A percentile compares a stretch with the other conserved stretches of the same genome.
phyloP scores from a whole-genome alignment of 2,888 invertebrate genomes.

The Lagria hirta region DNA sequence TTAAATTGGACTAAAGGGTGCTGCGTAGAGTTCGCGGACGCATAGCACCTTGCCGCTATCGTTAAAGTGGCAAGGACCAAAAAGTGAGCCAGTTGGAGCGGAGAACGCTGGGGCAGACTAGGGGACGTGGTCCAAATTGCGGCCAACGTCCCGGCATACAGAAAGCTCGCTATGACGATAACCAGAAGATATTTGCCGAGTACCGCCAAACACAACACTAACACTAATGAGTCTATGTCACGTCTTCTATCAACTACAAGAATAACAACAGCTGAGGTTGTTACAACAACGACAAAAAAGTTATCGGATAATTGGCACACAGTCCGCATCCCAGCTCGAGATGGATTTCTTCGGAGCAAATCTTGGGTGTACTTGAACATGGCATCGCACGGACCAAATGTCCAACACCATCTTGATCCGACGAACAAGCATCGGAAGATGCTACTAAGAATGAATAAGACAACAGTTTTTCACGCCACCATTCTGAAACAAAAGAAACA shows the following conservation, averaged over 20 bases:
- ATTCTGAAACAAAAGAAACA: constrained; percentile 23
- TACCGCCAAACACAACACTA: no score
- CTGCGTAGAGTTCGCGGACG: constrained; percentile 47
- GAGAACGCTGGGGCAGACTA: constrained; percentile 39
- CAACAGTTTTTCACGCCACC: no score
- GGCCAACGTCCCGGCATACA: constrained; percentile 50
- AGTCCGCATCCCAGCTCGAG: constrained; percentile 46
- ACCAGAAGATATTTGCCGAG: constrained; percentile 29
- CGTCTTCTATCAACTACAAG: no score
- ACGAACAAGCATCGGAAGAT: no score
- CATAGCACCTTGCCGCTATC: constrained; percentile 64
- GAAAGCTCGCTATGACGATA: constrained; percentile 42
- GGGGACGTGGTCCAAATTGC: constrained; percentile 49
- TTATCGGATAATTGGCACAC: constrained; percentile 46
- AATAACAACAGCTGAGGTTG: no score
- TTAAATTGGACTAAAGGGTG: constrained; percentile 36
- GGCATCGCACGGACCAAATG: constrained; percentile 42
- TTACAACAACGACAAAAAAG: no score
- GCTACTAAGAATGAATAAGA: no score
- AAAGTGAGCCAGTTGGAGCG: constrained; percentile 47
- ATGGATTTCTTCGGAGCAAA: constrained; percentile 39
- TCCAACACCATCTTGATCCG: constrained; percentile 48
- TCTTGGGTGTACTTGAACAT: constrained; percentile 48
- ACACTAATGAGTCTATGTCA: no score
- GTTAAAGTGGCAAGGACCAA: constrained; percentile 54